Conservation (phyloP, 1,140 invertebrate genomes). For the Caenorhabditis remanei region DNA sequence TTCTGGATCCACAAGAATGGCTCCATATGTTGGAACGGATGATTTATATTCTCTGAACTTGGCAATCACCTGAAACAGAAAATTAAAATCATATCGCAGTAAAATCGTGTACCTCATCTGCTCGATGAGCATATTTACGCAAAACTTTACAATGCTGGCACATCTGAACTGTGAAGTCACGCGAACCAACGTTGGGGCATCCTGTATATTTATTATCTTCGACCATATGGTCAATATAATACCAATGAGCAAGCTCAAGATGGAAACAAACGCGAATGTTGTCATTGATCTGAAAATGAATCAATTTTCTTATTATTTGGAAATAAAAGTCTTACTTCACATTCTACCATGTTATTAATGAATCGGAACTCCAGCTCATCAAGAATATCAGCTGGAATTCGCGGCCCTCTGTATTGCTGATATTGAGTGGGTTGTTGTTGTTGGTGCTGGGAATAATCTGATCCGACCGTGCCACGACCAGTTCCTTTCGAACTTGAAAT, state of each 20-base stretch:
- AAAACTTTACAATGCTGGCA: slow-evolving; percentile 4
- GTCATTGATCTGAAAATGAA: slow-evolving; percentile 4
- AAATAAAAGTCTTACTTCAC: background rate
- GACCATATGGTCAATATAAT: slow-evolving; percentile 40
- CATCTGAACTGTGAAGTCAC: slow-evolving; percentile 27
- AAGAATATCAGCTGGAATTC: slow-evolving; percentile 32
- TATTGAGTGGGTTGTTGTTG: background rate
- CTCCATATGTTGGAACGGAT: slow-evolving; percentile 24
- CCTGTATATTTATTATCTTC: slow-evolving; percentile 9
- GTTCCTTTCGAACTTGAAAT: background rate
- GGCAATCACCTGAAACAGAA: background rate
- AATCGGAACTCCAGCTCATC: slow-evolving; percentile 44
- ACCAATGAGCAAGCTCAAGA: slow-evolving; percentile 44
- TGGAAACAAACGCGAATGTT: slow-evolving; percentile 39
- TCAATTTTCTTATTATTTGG: background rate
- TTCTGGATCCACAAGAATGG: slow-evolving; percentile 18
- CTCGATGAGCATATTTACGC: slow-evolving; percentile 12
- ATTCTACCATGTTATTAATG: slow-evolving; percentile 23
- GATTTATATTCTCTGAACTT: slow-evolving; percentile 44
- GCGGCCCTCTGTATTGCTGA: background rate
- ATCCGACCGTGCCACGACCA: background rate
- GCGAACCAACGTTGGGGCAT: slow-evolving; percentile 8
- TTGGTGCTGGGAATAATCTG: background rate
- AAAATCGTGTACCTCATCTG: background rate
- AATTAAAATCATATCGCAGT: background rate